Percentiles rank a stretch among this genome's conserved stretches.
phyloP scores from a whole-genome alignment of 92 coral and sea anemone species.

The Siderastrea siderea region DNA sequence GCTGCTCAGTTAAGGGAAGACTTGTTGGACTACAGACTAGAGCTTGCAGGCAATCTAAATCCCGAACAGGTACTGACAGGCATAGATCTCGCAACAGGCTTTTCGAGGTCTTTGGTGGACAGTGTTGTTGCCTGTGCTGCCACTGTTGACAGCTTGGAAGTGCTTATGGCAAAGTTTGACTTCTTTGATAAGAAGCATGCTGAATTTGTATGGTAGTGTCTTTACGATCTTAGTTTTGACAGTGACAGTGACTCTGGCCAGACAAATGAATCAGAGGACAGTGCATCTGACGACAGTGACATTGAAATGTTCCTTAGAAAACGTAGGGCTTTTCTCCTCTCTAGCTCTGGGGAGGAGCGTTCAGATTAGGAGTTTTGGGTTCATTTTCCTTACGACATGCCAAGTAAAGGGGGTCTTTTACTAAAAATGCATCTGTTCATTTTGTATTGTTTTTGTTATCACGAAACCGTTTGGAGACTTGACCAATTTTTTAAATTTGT shows the following conservation, averaged over 20 bases:
- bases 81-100: conserved; percentile 22
- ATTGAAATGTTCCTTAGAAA: too few relatives aligned
- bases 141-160: not conserved
- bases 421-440: too few relatives aligned
- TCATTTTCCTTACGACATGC: too few relatives aligned
- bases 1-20: not conserved
- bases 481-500: too few relatives aligned
- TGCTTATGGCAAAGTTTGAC: conserved; percentile 5
- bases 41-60: not conserved
- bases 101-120: conserved; percentile 11
- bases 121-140: not conserved
- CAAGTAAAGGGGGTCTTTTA: too few relatives aligned
- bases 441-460: too few relatives aligned
- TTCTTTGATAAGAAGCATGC: conserved; percentile 5
- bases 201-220: not conserved
- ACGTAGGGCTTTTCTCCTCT: too few relatives aligned
- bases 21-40: conserved; percentile 18
- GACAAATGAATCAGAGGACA: not conserved
- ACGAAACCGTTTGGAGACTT: too few relatives aligned
- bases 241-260: not conserved
- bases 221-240: not conserved
- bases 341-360: too few relatives aligned
- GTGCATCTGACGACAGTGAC: too few relatives aligned
- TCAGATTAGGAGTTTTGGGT: too few relatives aligned
- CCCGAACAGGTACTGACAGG: conserved; percentile 10